A percentile compares a stretch with the other conserved stretches of the same genome.
These are phyloP conservation scores for Mizuhopecten yessoensis DNA, from an alignment of 1,140 invertebrate genomes.

Conservation along the genomic window DNA sequence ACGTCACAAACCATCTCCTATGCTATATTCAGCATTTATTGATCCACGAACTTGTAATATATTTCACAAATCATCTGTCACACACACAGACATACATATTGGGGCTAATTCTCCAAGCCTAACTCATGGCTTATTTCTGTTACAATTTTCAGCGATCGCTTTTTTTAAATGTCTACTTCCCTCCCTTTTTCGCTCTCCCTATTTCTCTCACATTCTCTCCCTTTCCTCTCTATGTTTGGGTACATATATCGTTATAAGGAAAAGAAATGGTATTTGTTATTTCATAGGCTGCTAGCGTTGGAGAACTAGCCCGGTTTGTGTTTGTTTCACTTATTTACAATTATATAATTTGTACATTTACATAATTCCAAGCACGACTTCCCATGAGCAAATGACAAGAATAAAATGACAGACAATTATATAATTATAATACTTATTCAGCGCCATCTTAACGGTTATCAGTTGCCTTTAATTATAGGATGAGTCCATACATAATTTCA, in stretches of 20 bases:
- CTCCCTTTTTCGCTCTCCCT: conserved; percentile 45
- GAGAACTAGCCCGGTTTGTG: neutral
- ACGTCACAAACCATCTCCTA: too few species aligned
- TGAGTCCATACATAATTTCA: neutral
- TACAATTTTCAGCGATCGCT: neutral
- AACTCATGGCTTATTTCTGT: neutral
- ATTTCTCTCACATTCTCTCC: conserved; percentile 29
- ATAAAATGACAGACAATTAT: conserved; percentile 22
- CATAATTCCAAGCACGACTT: neutral
- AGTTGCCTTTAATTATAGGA: neutral
- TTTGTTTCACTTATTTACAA: neutral
- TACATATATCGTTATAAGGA: neutral
- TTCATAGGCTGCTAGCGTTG: too few species aligned
- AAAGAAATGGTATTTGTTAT: too few species aligned
- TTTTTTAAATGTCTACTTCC: conserved; percentile 14
- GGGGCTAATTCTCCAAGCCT: neutral
- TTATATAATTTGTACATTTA: neutral
- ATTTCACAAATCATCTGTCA: conserved; percentile 11
- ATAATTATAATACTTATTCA: neutral
- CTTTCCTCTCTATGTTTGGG: neutral
- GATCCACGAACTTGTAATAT: neutral
- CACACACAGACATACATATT: neutral
- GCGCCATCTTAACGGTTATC: neutral
- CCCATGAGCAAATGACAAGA: conserved; percentile 23
- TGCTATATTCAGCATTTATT: neutral